Percentiles rank a stretch among this genome's conserved stretches.
phyloP scores from a whole-genome alignment of 2,113 vertebrate genomes.

The Macquaria ambigua region DNA sequence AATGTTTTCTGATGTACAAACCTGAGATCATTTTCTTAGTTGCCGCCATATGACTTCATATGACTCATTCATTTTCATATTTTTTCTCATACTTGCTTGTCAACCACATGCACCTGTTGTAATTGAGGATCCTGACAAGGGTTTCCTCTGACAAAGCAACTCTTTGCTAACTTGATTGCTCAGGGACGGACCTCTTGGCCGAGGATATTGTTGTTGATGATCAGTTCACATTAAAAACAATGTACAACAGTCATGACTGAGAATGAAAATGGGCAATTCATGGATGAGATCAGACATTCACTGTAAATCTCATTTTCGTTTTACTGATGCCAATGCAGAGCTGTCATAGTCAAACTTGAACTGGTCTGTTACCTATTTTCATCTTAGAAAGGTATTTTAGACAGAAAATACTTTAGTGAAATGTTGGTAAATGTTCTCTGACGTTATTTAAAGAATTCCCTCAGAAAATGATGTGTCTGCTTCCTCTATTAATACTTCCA shows the following conservation, averaged over 20 bases:
- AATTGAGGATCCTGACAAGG: neutral
- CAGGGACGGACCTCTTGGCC: neutral
- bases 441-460: neutral
- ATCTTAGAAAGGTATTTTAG: neutral
- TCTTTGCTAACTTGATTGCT: slow-evolving; percentile 15
- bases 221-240: neutral
- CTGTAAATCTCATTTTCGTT: neutral
- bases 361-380: neutral
- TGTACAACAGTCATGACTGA: neutral
- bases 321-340: neutral
- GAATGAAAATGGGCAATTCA: neutral
- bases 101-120: slow-evolving; percentile 12
- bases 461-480: neutral
- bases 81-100: slow-evolving; percentile 15
- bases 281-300: neutral
- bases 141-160: neutral
- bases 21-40: slow-evolving; percentile 1
- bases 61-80: neutral
- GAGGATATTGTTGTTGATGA: neutral
- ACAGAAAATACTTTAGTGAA: neutral
- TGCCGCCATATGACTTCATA: neutral
- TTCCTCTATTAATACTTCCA: neutral
- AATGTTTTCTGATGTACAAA: slow-evolving; percentile 39
- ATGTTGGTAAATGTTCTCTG: neutral
- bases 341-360: neutral